Base-by-base conservation (phyloP, 2,888 invertebrate species). In the Phalera bucephala region DNA sequence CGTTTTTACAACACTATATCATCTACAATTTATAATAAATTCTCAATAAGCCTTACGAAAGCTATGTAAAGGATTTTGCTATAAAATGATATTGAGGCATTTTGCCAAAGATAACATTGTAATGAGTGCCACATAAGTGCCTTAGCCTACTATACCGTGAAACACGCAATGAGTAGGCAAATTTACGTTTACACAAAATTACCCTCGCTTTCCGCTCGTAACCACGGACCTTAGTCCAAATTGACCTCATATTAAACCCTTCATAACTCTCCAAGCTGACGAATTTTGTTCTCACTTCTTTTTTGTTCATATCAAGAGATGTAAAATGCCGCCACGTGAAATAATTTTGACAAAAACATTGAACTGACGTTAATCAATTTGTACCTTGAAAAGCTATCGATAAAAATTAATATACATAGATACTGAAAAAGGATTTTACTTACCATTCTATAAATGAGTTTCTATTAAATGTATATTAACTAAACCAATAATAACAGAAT, bases 201-300 rank as follows among this genome's bases (percentile, higher is more conserved):
- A 27, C 27, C 27, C 27, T 27, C 5, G 27, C 27, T 27, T 14
- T 9, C 21, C 2, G 21, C 7, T 72, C 75, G 31, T 56, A 56
- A 33, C 65, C 61, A 10, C 68, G 60, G 13, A 77, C 67, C 50
- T 70, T 70, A 10, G 78, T 81, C 82, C 80, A 80, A 44, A 83
- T 73, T 14, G 80, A 84, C 45, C 67, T 72, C 80, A 80, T 77
- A 32, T 36, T 77, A 32, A 44, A 52, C 31, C 21, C 42, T 26
- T 41, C 40, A 19, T 25, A 45, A 32, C 35, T 23, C 31, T 51
- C 44, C 20, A 42, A 49, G 45, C 41, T 37, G 23, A 41, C 37
- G 46, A 32, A 30, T 26, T 21, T 26, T 20, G 30, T 15, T 33
- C 11, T 20, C 25, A 29, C n/a, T 23, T 19, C 33, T 9, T 23